A percentile compares a stretch with the other conserved stretches of the same genome.
Conservation (phyloP, 2,113 vertebrate genomes). For the Marmota monax region DNA sequence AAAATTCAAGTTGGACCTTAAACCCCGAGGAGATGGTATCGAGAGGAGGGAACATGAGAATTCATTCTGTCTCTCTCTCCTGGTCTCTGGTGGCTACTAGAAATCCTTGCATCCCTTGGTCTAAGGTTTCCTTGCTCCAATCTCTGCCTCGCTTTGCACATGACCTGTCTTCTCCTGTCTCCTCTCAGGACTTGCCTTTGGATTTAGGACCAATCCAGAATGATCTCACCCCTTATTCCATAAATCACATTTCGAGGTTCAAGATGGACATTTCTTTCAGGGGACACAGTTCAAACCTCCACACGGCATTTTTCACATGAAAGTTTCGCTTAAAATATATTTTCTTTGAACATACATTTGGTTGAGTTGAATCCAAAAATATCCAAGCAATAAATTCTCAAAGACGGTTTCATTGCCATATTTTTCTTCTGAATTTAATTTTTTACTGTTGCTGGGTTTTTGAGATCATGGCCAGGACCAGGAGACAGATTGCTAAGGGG, state of each 20-base stretch:
- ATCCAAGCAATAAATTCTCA: conserved; percentile 6
- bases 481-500: background rate
- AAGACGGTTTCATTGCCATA: background rate
- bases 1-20: background rate
- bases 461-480: background rate
- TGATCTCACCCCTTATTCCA: background rate
- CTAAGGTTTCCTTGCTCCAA: fast-evolving
- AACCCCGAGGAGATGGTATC: background rate
- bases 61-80: background rate
- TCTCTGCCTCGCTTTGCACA: background rate
- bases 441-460: background rate
- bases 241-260: background rate
- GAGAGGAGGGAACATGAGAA: background rate
- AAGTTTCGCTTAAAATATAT: background rate
- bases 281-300: background rate
- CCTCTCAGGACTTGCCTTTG: background rate
- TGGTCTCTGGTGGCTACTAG: background rate
- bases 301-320: background rate
- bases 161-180: background rate
- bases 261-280: background rate
- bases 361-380: conserved; percentile 19
- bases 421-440: conserved; percentile 31
- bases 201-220: background rate
- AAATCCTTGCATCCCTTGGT: background rate
- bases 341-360: background rate